These are phyloP conservation scores for Phenganax marumi DNA, from an alignment of 92 coral and sea anemone species.

Conservation along the genomic window DNA sequence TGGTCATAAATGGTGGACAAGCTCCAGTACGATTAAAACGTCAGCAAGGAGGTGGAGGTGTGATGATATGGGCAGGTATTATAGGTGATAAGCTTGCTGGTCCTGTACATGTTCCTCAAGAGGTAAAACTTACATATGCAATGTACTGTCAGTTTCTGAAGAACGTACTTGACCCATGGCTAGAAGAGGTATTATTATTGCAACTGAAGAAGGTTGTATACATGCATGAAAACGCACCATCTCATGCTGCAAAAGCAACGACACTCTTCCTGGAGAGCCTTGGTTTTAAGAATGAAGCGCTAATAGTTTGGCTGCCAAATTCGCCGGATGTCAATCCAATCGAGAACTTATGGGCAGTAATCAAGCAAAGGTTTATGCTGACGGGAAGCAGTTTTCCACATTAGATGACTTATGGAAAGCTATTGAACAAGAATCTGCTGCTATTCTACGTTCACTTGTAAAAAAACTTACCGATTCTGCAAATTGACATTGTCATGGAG, in stretches of 20 bases:
- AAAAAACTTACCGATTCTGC: background rate
- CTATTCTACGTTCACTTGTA: background rate
- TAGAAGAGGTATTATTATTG: background rate
- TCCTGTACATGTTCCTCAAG: constrained; percentile 1
- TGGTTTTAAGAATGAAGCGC: background rate
- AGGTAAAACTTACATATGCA: constrained; percentile 1
- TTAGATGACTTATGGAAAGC: too few species aligned
- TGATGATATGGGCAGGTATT: background rate
- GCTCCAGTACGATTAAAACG: too few species aligned
- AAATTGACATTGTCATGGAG: background rate
- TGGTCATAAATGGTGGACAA: constrained; percentile 11
- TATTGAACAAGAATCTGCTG: background rate
- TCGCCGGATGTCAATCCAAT: too few species aligned
- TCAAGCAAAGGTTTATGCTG: too few species aligned
- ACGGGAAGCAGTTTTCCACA: too few species aligned
- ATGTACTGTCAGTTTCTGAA: constrained; percentile 13
- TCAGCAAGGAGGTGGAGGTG: constrained; percentile 2
- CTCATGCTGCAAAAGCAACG: too few species aligned
- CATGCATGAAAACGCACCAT: too few species aligned
- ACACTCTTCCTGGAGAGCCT: background rate
- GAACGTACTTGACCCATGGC: background rate
- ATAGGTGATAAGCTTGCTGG: background rate
- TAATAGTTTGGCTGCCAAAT: too few species aligned
- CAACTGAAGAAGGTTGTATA: background rate
- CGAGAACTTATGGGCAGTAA: too few species aligned